Percentiles rank a stretch among this genome's conserved stretches.
These are phyloP conservation scores for Muscicapa striata DNA, from an alignment of 2,797 vertebrate species.

Conservation along the genomic window DNA sequence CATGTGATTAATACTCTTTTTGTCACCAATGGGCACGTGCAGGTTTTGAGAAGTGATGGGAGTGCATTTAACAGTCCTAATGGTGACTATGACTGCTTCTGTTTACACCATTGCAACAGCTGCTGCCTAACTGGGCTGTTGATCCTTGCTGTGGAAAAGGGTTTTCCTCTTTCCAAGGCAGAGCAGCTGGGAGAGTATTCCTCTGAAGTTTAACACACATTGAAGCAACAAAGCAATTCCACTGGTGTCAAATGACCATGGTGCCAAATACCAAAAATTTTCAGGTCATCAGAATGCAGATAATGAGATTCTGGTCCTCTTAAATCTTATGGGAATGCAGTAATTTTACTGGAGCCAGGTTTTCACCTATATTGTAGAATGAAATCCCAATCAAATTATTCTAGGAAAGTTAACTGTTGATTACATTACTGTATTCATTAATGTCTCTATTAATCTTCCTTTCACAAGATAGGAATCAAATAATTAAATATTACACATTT, in stretches of 20 bases:
- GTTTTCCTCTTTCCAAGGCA: neutral
- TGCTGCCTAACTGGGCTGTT: neutral
- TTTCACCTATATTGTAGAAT: conserved; percentile 20
- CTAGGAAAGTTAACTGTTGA: conserved; percentile 22
- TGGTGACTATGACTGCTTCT: neutral
- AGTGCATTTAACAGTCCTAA: neutral
- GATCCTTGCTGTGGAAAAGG: neutral
- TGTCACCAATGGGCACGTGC: neutral
- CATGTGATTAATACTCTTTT: neutral
- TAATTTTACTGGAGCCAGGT: neutral
- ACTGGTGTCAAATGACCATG: neutral
- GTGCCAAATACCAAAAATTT: neutral
- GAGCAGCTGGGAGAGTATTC: neutral
- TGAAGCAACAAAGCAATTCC: neutral
- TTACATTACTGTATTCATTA: conserved; percentile 54
- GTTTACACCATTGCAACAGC: neutral
- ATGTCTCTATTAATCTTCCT: conserved; percentile 54
- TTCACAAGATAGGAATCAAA: conserved; percentile 67
- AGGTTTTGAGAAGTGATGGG: neutral
- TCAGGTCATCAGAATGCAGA: neutral
- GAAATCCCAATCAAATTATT: conserved; percentile 42
- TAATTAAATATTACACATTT: conserved; percentile 68
- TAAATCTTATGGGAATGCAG: neutral
- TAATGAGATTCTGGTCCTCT: neutral
- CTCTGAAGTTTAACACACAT: neutral